phyloP scores from a whole-genome alignment of 1,140 invertebrate species.

The Tetragnatha versicolor region DNA sequence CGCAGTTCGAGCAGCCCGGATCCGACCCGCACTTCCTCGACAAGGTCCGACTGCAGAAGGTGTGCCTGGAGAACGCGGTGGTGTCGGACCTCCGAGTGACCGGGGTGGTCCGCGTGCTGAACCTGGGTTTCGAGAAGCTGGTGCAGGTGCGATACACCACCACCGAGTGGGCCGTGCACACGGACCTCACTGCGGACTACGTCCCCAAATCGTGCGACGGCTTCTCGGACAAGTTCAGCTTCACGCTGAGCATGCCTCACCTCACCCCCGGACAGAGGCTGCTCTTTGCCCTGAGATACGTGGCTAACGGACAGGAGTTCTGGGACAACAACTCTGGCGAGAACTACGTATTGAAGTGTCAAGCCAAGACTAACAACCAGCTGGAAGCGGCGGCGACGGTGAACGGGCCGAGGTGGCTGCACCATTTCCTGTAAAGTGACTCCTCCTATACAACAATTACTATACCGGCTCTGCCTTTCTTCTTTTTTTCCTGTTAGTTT shows the following conservation, averaged over 20 bases:
- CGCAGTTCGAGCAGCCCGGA: constrained; percentile 84
- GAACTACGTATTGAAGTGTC: constrained; percentile 85
- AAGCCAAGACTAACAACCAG: constrained; percentile 1
- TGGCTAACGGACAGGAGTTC: constrained; percentile 80
- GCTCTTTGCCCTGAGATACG: constrained; percentile 83
- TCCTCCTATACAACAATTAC: no score
- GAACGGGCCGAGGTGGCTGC: constrained; percentile 37
- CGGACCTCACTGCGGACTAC: constrained; percentile 80
- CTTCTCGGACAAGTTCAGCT: constrained; percentile 83
- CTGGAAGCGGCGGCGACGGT: not conserved
- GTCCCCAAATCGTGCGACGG: constrained; percentile 89
- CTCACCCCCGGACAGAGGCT: constrained; percentile 71
- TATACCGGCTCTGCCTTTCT: not conserved
- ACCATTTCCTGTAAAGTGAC: constrained; percentile 50
- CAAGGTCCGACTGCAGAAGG: constrained; percentile 73
- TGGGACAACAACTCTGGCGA: constrained; percentile 88
- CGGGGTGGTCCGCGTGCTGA: constrained; percentile 85
- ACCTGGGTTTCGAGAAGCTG: constrained; percentile 89
- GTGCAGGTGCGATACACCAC: constrained; percentile 86
- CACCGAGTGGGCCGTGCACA: constrained; percentile 84
- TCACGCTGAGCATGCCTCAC: constrained; percentile 71
- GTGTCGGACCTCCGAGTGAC: constrained; percentile 77
- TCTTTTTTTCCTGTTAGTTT: constrained; percentile 20
- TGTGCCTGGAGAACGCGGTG: constrained; percentile 84
- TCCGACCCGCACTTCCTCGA: constrained; percentile 79